Conservation (phyloP, 2,888 invertebrate genomes). For the Orgyia antiqua region DNA sequence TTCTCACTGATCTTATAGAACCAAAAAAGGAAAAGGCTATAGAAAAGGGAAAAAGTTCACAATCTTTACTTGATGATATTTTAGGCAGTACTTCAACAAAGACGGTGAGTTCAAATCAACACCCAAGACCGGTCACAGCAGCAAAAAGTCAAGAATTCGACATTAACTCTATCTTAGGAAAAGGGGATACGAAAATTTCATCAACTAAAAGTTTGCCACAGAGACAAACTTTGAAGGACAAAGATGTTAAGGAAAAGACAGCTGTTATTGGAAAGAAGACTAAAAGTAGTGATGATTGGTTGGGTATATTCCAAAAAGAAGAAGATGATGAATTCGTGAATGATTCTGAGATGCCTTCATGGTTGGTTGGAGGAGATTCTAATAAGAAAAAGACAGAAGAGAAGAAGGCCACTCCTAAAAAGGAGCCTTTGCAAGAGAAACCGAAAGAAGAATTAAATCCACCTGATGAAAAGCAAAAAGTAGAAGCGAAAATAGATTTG, state of each 20-base stretch:
- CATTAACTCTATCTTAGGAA: slow-evolving; percentile 53
- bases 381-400: slow-evolving; percentile 47
- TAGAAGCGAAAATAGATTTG: slow-evolving; percentile 11
- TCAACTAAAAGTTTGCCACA: slow-evolving; percentile 33
- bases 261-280: slow-evolving; percentile 32
- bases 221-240: slow-evolving; percentile 32
- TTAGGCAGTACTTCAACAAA: slow-evolving; percentile 66
- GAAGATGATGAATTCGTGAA: slow-evolving; percentile 38
- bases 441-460: slow-evolving; percentile 17
- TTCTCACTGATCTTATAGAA: slow-evolving; percentile 41
- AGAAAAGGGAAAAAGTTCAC: slow-evolving; percentile 61
- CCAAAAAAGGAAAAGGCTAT: slow-evolving; percentile 47
- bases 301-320: slow-evolving; percentile 63
- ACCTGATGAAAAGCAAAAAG: slow-evolving; percentile 13
- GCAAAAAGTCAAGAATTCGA: slow-evolving; percentile 55
- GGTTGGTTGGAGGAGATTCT: slow-evolving; percentile 48
- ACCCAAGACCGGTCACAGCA: slow-evolving; percentile 35
- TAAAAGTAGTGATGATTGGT: slow-evolving; percentile 61
- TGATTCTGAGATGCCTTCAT: slow-evolving; percentile 56
- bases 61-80: slow-evolving; percentile 74
- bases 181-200: slow-evolving; percentile 39
- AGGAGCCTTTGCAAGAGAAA: slow-evolving; percentile 21
- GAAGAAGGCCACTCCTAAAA: slow-evolving; percentile 23
- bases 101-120: slow-evolving; percentile 29
- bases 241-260: slow-evolving; percentile 36